These are phyloP conservation scores for Stichopus horrens DNA, from an alignment of 53 echinoderm and acorn worm genomes.

Conservation along the genomic window DNA sequence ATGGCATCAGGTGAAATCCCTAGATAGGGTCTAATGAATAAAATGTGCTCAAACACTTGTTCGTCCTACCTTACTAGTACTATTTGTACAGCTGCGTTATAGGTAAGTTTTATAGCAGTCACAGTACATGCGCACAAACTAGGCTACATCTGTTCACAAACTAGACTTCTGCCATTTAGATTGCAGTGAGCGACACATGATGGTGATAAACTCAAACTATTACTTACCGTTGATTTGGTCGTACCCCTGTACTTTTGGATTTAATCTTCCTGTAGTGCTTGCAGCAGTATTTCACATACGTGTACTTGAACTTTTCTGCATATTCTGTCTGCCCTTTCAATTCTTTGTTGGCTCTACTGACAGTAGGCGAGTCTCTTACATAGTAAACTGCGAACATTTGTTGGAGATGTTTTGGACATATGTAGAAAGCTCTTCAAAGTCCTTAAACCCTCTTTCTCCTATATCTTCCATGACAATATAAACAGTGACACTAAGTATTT, in stretches of 20 bases:
- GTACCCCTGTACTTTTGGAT: constrained; percentile 5
- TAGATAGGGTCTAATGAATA: no score
- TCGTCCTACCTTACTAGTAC: no score
- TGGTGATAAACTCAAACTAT: background rate
- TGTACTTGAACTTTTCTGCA: constrained; percentile 7
- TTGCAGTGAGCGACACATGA: no score
- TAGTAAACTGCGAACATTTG: background rate
- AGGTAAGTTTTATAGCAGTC: no score
- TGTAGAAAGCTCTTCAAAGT: background rate
- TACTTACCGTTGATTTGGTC: constrained; percentile 14
- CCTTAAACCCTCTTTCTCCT: background rate
- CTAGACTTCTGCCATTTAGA: no score
- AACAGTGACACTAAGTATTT: no score
- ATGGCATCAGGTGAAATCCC: no score
- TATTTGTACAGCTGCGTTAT: no score
- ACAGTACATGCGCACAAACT: no score
- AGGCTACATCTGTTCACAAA: no score
- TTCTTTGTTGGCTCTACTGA: background rate
- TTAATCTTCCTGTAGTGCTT: constrained; percentile 31
- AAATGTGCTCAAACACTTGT: no score
- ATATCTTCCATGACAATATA: no score
- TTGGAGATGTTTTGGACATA: background rate
- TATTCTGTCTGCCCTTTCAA: background rate
- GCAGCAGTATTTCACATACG: constrained; percentile 35
- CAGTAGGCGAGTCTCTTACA: background rate